These are phyloP conservation scores for Orthonyx spaldingii DNA, from an alignment of 2,113 vertebrate species.

Conservation along the genomic window DNA sequence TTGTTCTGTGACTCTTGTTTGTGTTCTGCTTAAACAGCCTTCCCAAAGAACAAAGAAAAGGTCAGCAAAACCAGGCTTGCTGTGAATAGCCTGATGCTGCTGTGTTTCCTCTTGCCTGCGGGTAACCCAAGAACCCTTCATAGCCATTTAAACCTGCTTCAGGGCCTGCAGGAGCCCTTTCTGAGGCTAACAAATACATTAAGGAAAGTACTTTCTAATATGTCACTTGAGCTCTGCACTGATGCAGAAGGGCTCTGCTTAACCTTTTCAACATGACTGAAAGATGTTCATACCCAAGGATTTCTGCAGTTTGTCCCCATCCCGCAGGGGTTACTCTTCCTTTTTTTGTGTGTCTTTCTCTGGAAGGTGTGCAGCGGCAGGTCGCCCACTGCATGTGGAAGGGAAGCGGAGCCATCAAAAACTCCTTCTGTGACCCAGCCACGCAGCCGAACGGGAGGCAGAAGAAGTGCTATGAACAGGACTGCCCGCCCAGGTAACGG, in stretches of 20 bases:
- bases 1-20: not conserved
- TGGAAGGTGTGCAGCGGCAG: slow-evolving; percentile 82
- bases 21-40: not conserved
- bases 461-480: slow-evolving; percentile 85
- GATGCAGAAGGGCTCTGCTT: not conserved
- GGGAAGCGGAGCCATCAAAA: slow-evolving; percentile 80
- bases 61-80: not conserved
- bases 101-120: not conserved
- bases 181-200: not conserved
- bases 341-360: not conserved
- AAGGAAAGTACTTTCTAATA: not conserved
- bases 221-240: not conserved
- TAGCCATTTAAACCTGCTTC: not conserved
- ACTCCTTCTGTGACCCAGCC: slow-evolving; percentile 82
- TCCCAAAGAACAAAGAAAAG: not conserved
- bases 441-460: slow-evolving; percentile 79
- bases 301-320: not conserved
- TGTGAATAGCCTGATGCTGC: not conserved
- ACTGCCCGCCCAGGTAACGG: slow-evolving; percentile 86
- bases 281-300: not conserved
- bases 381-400: slow-evolving; percentile 81
- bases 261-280: not conserved
- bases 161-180: not conserved
- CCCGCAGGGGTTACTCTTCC: not conserved
- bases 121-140: not conserved